These are phyloP conservation scores for Lordiphosa collinella DNA, from an alignment of 1,140 invertebrate genomes.

Conservation along the genomic window DNA sequence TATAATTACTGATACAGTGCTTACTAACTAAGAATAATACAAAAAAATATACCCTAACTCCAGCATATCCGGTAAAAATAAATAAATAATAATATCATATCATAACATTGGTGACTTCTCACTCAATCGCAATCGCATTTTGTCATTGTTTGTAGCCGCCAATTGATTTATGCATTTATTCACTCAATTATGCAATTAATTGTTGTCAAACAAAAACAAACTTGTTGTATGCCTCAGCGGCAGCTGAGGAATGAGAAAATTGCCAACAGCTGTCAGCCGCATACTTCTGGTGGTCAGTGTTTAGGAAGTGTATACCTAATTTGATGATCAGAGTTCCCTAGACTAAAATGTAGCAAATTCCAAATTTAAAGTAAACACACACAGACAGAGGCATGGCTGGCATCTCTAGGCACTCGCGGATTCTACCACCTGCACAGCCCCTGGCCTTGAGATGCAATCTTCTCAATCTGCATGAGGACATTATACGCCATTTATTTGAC, in stretches of 20 bases:
- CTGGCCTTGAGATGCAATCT: constrained; percentile 3
- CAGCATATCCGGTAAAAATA: constrained; percentile 55
- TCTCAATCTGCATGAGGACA: constrained; percentile 40
- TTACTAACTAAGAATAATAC: no score
- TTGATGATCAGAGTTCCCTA: constrained; percentile 17
- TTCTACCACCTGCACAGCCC: neutral
- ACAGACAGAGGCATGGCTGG: constrained; percentile 13
- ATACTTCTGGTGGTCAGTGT: constrained; percentile 41
- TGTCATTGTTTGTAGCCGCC: constrained; percentile 18
- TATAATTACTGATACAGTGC: no score
- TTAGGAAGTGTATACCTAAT: constrained; percentile 38
- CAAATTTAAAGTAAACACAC: neutral
- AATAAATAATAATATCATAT: constrained; percentile 28
- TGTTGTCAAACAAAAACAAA: constrained; percentile 60
- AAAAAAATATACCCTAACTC: neutral
- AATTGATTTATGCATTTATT: constrained; percentile 66
- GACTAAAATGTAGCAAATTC: constrained; percentile 1
- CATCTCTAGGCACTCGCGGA: neutral
- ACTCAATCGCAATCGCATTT: constrained; percentile 14
- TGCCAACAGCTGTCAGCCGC: constrained; percentile 47
- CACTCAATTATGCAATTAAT: constrained; percentile 71
- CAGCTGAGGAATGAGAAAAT: constrained; percentile 58
- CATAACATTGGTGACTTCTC: constrained; percentile 25
- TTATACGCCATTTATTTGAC: constrained; percentile 24
- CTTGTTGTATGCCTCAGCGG: constrained; percentile 13